Evolutionary conservation across 2,888 invertebrate genomes (phyloP).

Genomic region (Drosophila cracens): DNA sequence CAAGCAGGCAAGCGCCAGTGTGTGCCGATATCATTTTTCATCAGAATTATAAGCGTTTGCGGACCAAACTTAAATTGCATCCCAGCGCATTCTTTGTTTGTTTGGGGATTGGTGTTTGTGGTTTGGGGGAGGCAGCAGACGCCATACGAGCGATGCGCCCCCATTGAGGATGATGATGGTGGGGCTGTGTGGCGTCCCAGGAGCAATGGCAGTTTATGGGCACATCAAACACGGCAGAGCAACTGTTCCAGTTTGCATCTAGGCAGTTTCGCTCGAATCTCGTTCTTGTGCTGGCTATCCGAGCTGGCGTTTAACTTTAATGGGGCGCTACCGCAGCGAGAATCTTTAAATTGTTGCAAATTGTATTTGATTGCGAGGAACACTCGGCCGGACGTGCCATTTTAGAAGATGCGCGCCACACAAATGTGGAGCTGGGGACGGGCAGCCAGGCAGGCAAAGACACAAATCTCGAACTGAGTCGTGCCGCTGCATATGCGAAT

Average conservation of each 20-base stretch:
- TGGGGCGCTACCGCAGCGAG: slow-evolving; percentile 51
- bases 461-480: slow-evolving; percentile 52
- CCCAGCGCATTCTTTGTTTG: neutral
- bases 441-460: slow-evolving; percentile 26
- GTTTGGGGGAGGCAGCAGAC: slow-evolving; percentile 16
- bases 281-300: slow-evolving; percentile 41
- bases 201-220: slow-evolving; percentile 64
- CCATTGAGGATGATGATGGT: slow-evolving; percentile 26
- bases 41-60: slow-evolving; percentile 2
- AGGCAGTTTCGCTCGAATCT: slow-evolving; percentile 31
- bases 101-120: neutral
- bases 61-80: slow-evolving; percentile 7
- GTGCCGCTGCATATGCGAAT: slow-evolving; percentile 71
- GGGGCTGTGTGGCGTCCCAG: slow-evolving; percentile 26
- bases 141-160: slow-evolving; percentile 54
- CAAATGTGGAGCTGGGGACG: slow-evolving; percentile 1
- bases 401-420: slow-evolving; percentile 59
- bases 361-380: slow-evolving; percentile 60
- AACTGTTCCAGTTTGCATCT: slow-evolving; percentile 72
- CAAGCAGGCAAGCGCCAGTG: slow-evolving; percentile 53
- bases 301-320: slow-evolving; percentile 68
- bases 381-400: slow-evolving; percentile 70
- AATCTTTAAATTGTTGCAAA: slow-evolving; percentile 78
- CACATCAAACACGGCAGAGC: slow-evolving; percentile 71
- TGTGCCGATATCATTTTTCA: slow-evolving; percentile 27